Evolutionary conservation across 2,888 invertebrate genomes (phyloP), one percentile per base, ranked within the genome.

Genomic region (Alsophila aescularia): DNA sequence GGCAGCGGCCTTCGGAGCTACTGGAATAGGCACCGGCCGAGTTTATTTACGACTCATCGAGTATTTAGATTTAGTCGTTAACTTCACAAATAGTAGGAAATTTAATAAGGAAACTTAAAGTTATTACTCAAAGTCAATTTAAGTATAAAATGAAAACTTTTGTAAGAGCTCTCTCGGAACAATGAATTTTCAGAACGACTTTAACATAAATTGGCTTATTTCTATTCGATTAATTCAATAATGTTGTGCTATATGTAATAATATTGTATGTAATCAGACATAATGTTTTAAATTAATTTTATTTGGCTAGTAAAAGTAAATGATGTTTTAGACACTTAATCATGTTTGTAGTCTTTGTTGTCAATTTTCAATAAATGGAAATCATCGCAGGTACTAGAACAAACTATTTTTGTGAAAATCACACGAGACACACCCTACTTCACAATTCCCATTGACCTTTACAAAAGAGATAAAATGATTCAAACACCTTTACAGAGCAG

Each of bases 381-480:
- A 36, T 16, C 16, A 16, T 36, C 12, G 13, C 12, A 32, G 13
- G 3, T n/a, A 10, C 12, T 10, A 3, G 16, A 16, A 4, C 32
- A 12, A 16, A 15, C 36, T 8, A 15, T 35, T 34, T 39, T 31
- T 24, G 44, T 21, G 37, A 18, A 36, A 9, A 37, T 31, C 32
- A 10, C 12, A 31, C 24, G 13, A 43, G 32, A 32, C 31, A 43
- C n/a, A 42, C 21, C 52, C 47, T 47, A 47, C 52, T 53, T 37
- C 37, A 31, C 36, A 6, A 53, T 53, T 53, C 53, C 24, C 36
- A 53, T 53, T 48, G 53, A 42, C 47, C 36, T 42, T 36, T 37
- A 53, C 47, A 48, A 53, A 42, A 41, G 14, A 43, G 43, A 49
- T 42, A 48, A 49, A 54, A 49, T 43, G 37, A 54, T 54, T 54